Evolutionary conservation across 1,140 invertebrate species (phyloP).

Genomic region (Psilanteris sp.): DNA sequence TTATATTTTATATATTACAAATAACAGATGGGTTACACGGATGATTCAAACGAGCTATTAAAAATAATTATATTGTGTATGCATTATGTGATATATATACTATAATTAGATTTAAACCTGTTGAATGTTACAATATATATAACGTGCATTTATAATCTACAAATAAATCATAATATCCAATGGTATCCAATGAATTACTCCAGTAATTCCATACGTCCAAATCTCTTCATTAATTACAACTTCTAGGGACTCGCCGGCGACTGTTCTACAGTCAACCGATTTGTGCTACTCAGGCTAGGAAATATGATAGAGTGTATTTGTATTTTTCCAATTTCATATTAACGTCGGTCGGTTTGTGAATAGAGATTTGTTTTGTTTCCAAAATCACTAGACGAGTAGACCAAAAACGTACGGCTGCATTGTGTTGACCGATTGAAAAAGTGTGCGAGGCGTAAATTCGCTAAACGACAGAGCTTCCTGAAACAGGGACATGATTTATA

Average conservation of each 20-base stretch:
- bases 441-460: no score
- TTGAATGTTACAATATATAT: constrained; percentile 16
- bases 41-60: no score
- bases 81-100: constrained; percentile 19
- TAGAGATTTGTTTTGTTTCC: constrained; percentile 8
- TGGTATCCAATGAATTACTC: background rate
- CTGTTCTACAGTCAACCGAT: constrained; percentile 19
- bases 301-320: constrained; percentile 29
- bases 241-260: background rate
- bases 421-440: no score
- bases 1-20: no score
- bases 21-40: no score
- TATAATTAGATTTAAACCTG: constrained; percentile 3
- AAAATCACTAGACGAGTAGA: background rate
- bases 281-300: constrained; percentile 40
- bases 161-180: no score
- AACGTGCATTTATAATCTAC: no score
- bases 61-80: no score
- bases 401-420: no score
- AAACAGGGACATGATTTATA: no score
- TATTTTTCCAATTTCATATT: constrained; percentile 66
- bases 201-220: constrained; percentile 33
- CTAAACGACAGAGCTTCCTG: no score
- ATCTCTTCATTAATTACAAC: constrained; percentile 29
- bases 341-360: constrained; percentile 8